Base-by-base conservation (phyloP, 1,140 invertebrate species). In the Sminthurides bifidus region DNA sequence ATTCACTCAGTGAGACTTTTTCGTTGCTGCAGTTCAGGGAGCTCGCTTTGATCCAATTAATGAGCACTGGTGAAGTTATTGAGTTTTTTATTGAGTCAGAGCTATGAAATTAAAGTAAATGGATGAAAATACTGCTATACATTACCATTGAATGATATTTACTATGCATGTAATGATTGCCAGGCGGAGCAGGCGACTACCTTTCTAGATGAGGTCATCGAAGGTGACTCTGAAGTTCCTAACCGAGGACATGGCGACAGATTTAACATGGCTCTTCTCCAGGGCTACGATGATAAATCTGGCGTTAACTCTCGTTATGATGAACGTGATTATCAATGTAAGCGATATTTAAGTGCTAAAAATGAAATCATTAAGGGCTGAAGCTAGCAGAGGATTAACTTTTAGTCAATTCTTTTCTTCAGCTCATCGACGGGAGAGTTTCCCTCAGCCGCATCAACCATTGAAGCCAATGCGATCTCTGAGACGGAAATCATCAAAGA, bases 371-470 rank as follows among this genome's bases (percentile, higher is more conserved):
- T 27, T 23, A 8, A 49, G 29, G 19, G 19, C 3, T 14, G 10
- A 19, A 6, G 6, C 6, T 54, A 50, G 26, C 23, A 10, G 19
- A 24, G 19, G 19, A 55, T 15, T 6, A 5, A 37, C 14, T 52
- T 37, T 52, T 27, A 17, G 15, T 35, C 19, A n/a, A 4, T 23
- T 6, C 17, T 30, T 49, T 17, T 44, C 33, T 38, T 48, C 68
- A 81, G 80, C 79, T 68, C 79, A 81, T 65, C 71, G 80, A 23
- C 76, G 80, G 65, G 76, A 74, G 66, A 80, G 77, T 63, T 81
- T 81, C 62, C 80, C 78, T 3, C 79, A 81, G 67, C 77, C 77
- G 52, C 79, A 81, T 64, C 76, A 75, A 62, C 79, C 80, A 15
- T 63, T 81, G 60, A 81, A 80, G 65, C 70, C 73, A 43, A 33